These are phyloP conservation scores for Noctua janthe DNA, from an alignment of 2,888 invertebrate genomes.

Conservation along the genomic window DNA sequence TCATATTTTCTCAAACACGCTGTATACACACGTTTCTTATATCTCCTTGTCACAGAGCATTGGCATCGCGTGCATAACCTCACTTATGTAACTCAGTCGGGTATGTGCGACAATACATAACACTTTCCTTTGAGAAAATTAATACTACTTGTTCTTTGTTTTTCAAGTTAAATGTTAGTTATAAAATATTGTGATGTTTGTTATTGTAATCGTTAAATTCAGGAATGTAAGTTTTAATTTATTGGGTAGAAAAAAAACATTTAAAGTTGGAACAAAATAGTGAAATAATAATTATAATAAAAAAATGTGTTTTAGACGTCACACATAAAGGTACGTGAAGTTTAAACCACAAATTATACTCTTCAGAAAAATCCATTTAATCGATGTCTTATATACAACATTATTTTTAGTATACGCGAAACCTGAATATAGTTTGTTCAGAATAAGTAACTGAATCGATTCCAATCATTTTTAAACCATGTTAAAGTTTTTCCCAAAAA, in stretches of 20 bases:
- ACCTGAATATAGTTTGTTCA: too few relatives aligned
- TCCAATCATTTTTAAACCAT: too few relatives aligned
- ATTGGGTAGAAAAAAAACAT: neutral
- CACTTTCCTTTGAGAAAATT: conserved; percentile 35
- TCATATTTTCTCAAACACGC: neutral
- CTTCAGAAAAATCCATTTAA: too few relatives aligned
- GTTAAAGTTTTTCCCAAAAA: too few relatives aligned
- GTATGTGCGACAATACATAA: conserved; percentile 24
- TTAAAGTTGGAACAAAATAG: neutral
- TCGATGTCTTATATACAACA: neutral
- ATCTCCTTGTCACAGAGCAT: conserved; percentile 27
- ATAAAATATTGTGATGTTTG: neutral
- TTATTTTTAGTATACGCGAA: too few relatives aligned
- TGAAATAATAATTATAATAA: neutral
- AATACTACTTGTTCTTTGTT: neutral
- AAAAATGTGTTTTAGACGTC: neutral
- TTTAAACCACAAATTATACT: neutral
- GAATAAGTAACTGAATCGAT: too few relatives aligned
- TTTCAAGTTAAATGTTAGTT: neutral
- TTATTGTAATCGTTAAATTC: neutral
- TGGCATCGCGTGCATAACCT: conserved; percentile 51
- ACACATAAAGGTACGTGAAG: neutral
- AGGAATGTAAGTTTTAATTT: neutral
- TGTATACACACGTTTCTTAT: conserved; percentile 4
- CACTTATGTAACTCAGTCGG: conserved; percentile 49